A percentile compares a stretch with the other conserved stretches of the same genome.
Evolutionary conservation across 2,797 vertebrate species (phyloP).

Genomic region (Rousettus madagascariensis): DNA sequence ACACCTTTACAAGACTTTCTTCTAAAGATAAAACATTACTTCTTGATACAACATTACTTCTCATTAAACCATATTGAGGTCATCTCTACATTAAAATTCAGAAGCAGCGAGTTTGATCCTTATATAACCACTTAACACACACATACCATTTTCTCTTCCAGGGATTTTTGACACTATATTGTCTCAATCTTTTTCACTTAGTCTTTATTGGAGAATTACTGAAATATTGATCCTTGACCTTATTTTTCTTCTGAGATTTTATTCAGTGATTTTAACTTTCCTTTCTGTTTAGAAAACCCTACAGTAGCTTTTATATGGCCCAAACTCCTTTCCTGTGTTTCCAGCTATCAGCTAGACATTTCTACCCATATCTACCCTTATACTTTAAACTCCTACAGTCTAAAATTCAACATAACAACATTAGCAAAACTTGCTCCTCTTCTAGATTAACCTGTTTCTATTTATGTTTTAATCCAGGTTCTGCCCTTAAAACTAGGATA

Average conservation of each 20-base stretch:
- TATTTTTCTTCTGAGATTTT: conserved; percentile 11
- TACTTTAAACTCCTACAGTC: background rate
- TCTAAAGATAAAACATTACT: conserved; percentile 26
- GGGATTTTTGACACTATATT: background rate
- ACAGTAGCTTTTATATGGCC: conserved; percentile 29
- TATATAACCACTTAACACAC: background rate
- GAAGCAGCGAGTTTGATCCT: conserved; percentile 24
- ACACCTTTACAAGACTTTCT: conserved; percentile 51
- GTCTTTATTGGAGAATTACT: conserved; percentile 24
- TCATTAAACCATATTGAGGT: conserved; percentile 53
- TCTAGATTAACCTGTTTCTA: conserved; percentile 38
- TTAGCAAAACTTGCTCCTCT: conserved; percentile 7
- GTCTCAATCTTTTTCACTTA: conserved; percentile 21
- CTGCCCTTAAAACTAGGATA: background rate
- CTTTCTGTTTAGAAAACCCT: conserved; percentile 30
- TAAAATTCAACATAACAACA: background rate
- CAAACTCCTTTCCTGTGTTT: background rate
- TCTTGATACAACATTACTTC: conserved; percentile 55
- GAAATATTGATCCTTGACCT: conserved; percentile 12
- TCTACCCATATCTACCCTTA: background rate
- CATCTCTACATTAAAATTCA: conserved; percentile 52
- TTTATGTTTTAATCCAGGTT: conserved; percentile 13
- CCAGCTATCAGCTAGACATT: conserved; percentile 48
- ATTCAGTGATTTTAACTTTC: conserved; percentile 36
- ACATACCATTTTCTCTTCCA: background rate